Conservation (phyloP, 2,888 invertebrate genomes). For the Melanchra persicariae region DNA sequence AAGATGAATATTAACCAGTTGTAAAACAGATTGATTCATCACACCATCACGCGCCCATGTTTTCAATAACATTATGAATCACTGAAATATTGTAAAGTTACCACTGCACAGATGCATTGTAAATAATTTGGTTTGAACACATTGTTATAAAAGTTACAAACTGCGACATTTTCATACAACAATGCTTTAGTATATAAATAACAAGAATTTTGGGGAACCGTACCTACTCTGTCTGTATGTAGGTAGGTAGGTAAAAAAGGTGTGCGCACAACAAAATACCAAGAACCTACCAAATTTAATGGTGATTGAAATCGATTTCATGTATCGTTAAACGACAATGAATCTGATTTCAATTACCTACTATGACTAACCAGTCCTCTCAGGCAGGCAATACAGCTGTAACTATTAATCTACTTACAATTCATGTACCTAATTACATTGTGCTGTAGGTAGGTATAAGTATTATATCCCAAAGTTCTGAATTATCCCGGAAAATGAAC, state of each 20-base stretch:
- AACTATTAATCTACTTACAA: neutral
- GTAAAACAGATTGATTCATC: slow-evolving; percentile 34
- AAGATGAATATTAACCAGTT: slow-evolving; percentile 26
- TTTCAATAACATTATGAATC: slow-evolving; percentile 42
- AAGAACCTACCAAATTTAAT: slow-evolving; percentile 14
- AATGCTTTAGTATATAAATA: slow-evolving; percentile 4
- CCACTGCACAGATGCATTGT: slow-evolving; percentile 5
- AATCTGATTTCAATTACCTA: slow-evolving; percentile 40
- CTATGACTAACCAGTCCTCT: slow-evolving; percentile 22
- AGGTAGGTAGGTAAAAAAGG: neutral
- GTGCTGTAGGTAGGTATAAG: too few relatives aligned
- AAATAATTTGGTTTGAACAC: slow-evolving; percentile 7
- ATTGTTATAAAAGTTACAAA: slow-evolving; percentile 23
- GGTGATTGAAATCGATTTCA: slow-evolving; percentile 38
- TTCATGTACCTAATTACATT: neutral
- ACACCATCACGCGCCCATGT: slow-evolving; percentile 12
- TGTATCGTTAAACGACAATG: slow-evolving; percentile 29
- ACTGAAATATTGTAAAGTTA: slow-evolving; percentile 35
- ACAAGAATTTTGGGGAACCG: neutral
- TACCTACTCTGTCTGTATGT: too few relatives aligned
- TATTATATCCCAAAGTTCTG: too few relatives aligned
- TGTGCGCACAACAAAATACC: neutral
- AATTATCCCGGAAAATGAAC: too few relatives aligned
- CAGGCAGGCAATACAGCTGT: neutral
- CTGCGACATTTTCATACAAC: slow-evolving; percentile 7